Conservation (phyloP, 2,888 invertebrate species). For the Athripsodes cinereus region DNA sequence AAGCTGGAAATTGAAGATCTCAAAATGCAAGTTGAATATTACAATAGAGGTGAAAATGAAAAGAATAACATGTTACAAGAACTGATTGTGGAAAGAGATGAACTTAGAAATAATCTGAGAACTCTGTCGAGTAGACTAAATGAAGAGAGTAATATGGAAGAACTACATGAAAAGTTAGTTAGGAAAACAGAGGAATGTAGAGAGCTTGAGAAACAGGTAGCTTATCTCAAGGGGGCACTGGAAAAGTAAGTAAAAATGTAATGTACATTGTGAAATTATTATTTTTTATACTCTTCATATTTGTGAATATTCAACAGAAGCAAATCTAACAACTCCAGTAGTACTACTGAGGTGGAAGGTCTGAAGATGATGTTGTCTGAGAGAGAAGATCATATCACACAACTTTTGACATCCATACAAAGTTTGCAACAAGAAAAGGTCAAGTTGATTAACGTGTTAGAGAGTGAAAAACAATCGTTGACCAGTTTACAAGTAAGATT, state of each 20-base stretch:
- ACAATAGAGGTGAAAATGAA: constrained; percentile 15
- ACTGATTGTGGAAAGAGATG: constrained; percentile 43
- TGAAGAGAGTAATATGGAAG: constrained; percentile 41
- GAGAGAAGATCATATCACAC: constrained; percentile 46
- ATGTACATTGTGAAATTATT: neutral
- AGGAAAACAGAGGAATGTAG: constrained; percentile 42
- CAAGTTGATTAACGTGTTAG: constrained; percentile 51
- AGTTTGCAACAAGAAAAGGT: constrained; percentile 37
- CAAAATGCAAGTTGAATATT: constrained; percentile 23
- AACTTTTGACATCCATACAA: constrained; percentile 42
- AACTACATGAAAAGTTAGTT: constrained; percentile 43
- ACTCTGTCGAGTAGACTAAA: constrained; percentile 35
- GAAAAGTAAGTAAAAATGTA: constrained; percentile 38
- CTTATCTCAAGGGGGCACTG: constrained; percentile 41
- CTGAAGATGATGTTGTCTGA: constrained; percentile 40
- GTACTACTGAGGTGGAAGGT: constrained; percentile 35
- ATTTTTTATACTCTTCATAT: neutral
- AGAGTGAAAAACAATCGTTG: constrained; percentile 53
- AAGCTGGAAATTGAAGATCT: constrained; percentile 46
- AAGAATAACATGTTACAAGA: constrained; percentile 29
- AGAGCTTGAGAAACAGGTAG: constrained; percentile 44
- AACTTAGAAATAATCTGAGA: constrained; percentile 26
- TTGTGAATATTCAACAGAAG: neutral
- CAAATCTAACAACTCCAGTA: neutral
- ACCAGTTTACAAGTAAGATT: constrained; percentile 40